Base-by-base conservation (phyloP, 2,888 invertebrate genomes). In the Myopa testacea region DNA sequence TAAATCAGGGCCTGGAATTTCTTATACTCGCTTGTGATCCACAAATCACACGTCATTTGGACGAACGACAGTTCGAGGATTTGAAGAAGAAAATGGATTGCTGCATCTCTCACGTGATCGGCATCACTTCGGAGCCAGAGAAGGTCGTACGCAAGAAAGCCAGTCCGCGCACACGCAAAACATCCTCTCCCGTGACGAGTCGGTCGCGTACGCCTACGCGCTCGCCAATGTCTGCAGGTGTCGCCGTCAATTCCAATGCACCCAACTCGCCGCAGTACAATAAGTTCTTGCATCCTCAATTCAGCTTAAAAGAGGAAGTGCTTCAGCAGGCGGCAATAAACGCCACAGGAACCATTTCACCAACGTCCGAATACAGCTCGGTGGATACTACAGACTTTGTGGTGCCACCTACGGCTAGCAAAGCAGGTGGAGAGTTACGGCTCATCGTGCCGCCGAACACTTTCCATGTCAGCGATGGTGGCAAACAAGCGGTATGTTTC, bases 91-190 rank as follows among this genome's bases (percentile, higher is more conserved):
- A 92, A 81, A 95, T 96, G 92, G 95, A 95, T 88, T 92, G 92
- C n/a, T 96, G 96, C 85, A 94, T 96, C 82, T 94, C 94, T 0
- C 96, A 97, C 90, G 95, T 97, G 80, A 93, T 96, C 80, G 96
- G 96, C 1, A 92, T 92, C 0, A 91, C 92, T 0, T 89, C 89
- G 4, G 89, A 89, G 78, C 88, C 89, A n/a, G 89, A 89, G 80
- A 88, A 89, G 81, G 83, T 87, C 55, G 83, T 86, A 1, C 87
- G 88, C 50, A 89, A 89, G 77, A 88, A 89, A 80, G 87, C 89
- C 3, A 89, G 89, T 55, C 90, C 90, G 26, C 85, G 90, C 68
- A 86, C 89, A 0, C 85, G 90, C 4, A 89, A 89, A 81, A 87
- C 88, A 3, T 88, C 89, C 0, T 89, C 89, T 52, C 89, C 89